Percentiles rank a stretch among this genome's conserved stretches.
These are phyloP conservation scores for Hybos culiciformis DNA, from an alignment of 2,888 invertebrate species.

Conservation along the genomic window DNA sequence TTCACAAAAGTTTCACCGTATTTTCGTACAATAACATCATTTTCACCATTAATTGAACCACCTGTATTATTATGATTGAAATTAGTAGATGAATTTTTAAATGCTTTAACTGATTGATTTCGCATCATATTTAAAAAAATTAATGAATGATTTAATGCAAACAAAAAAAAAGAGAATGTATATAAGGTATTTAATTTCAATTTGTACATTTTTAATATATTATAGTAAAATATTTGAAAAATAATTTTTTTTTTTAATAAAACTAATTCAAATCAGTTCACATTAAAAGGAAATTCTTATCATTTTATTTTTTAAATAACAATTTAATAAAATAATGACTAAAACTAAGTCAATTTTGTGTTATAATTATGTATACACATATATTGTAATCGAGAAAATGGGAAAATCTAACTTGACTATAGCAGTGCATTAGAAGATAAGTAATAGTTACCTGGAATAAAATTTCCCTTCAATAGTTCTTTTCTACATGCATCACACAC, in stretches of 20 bases:
- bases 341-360: too few species aligned
- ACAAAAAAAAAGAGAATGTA: neutral
- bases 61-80: slow-evolving; percentile 21
- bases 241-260: too few species aligned
- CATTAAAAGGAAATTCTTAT: too few species aligned
- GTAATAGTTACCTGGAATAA: slow-evolving; percentile 22
- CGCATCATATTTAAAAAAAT: slow-evolving; percentile 4
- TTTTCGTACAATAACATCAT: slow-evolving; percentile 44
- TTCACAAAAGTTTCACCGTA: slow-evolving; percentile 60
- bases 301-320: too few species aligned
- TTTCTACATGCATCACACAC: slow-evolving; percentile 57
- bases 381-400: too few species aligned
- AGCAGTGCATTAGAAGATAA: neutral
- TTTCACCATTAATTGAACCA: slow-evolving; percentile 31
- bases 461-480: slow-evolving; percentile 20
- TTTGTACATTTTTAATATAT: too few species aligned
- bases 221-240: too few species aligned
- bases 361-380: too few species aligned
- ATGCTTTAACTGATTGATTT: slow-evolving; percentile 9
- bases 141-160: slow-evolving; percentile 5
- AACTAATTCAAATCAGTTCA: too few species aligned
- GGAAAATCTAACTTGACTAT: too few species aligned
- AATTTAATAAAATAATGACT: too few species aligned
- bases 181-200: neutral
- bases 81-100: slow-evolving; percentile 10